These are phyloP conservation scores for Mus spretus DNA, from an alignment of 2,797 vertebrate species.

Conservation along the genomic window DNA sequence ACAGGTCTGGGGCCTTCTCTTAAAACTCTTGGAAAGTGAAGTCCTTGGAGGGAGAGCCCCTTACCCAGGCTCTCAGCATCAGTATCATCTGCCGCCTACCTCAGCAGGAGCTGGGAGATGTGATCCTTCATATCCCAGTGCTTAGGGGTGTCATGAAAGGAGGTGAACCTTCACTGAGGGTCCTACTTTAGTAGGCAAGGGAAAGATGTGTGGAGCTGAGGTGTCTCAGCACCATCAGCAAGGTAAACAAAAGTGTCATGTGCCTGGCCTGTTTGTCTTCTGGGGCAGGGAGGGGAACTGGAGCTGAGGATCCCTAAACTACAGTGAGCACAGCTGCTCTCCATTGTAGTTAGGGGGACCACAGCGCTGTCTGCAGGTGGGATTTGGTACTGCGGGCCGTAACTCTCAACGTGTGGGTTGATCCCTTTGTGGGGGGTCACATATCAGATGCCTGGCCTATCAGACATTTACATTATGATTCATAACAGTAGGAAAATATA, in stretches of 20 bases:
- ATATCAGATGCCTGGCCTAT: background rate
- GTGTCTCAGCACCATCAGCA: background rate
- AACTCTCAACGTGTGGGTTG: background rate
- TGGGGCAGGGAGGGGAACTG: background rate
- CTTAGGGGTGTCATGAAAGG: background rate
- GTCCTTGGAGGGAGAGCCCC: background rate
- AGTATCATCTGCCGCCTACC: background rate
- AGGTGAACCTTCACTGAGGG: rapidly evolving
- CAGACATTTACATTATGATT: background rate
- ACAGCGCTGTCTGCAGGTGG: too few species aligned
- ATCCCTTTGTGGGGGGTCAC: background rate
- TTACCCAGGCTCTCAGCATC: rapidly evolving
- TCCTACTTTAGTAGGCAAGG: background rate
- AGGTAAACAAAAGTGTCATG: background rate
- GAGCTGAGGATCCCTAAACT: background rate
- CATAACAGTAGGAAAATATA: background rate
- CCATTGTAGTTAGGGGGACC: background rate
- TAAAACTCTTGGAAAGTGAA: background rate
- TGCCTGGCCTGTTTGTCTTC: background rate
- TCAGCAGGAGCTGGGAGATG: background rate
- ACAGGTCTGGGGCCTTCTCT: background rate
- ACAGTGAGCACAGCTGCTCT: too few species aligned
- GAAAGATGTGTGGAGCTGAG: background rate
- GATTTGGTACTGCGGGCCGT: background rate
- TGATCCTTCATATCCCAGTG: rapidly evolving